These are phyloP conservation scores for Misgurnus mizolepis DNA, from an alignment of 2,113 vertebrate genomes.

Conservation along the genomic window DNA sequence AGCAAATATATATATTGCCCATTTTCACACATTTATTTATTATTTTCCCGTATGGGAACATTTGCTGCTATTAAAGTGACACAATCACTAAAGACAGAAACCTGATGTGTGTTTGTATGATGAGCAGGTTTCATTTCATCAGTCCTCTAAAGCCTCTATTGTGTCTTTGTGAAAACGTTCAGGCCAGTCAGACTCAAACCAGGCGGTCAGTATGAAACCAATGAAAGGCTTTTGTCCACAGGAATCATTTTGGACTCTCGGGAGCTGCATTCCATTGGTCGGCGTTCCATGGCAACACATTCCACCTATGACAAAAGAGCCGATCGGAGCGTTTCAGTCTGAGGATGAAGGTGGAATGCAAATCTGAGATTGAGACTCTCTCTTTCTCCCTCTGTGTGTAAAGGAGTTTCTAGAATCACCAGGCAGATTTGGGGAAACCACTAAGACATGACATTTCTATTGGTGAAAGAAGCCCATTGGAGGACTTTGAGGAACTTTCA, in stretches of 20 bases:
- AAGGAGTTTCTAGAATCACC: slow-evolving; percentile 52
- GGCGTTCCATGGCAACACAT: slow-evolving; percentile 70
- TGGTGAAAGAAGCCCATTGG: background rate
- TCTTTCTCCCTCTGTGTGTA: background rate
- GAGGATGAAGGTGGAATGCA: slow-evolving; percentile 65
- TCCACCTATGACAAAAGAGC: slow-evolving; percentile 73
- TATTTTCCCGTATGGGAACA: background rate
- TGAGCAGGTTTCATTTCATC: slow-evolving; percentile 31
- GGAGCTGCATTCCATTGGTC: slow-evolving; percentile 70
- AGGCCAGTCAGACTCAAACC: slow-evolving; percentile 1
- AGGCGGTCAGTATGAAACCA: background rate
- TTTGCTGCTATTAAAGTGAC: background rate
- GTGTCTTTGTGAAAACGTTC: slow-evolving; percentile 20
- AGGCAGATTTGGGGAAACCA: slow-evolving; percentile 41
- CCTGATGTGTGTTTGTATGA: background rate
- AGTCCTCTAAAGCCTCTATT: slow-evolving; percentile 11
- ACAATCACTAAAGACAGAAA: background rate
- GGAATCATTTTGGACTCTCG: slow-evolving; percentile 14
- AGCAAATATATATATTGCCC: too few relatives aligned
- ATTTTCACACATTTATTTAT: too few relatives aligned
- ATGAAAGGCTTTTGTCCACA: slow-evolving; percentile 14
- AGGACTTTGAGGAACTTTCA: background rate
- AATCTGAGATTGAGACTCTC: background rate
- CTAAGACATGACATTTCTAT: background rate
- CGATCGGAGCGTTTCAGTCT: slow-evolving; percentile 63